phyloP scores from a whole-genome alignment of 2,113 vertebrate genomes.

The Chinchilla lanigera region DNA sequence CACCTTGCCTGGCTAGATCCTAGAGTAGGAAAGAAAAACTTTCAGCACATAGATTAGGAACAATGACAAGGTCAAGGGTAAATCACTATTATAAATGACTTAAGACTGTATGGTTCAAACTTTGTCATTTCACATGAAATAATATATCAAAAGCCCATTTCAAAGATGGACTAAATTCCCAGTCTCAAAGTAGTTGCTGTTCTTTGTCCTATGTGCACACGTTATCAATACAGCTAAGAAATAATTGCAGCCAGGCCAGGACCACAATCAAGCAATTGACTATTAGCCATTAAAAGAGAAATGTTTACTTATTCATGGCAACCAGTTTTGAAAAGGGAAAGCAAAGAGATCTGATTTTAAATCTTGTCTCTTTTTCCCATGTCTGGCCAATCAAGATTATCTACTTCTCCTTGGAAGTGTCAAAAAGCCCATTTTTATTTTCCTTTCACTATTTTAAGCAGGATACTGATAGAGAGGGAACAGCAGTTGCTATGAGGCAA shows the following conservation, averaged over 20 bases:
- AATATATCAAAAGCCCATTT: slow-evolving; percentile 53
- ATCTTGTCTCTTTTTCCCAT: slow-evolving; percentile 58
- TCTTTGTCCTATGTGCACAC: neutral
- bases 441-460: slow-evolving; percentile 64
- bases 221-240: slow-evolving; percentile 14
- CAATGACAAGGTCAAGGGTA: neutral
- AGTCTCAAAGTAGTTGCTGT: neutral
- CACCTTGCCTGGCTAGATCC: neutral
- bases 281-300: slow-evolving; percentile 62
- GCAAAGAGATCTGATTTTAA: slow-evolving; percentile 71
- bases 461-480: slow-evolving; percentile 51
- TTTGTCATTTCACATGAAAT: slow-evolving; percentile 51
- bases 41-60: neutral
- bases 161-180: slow-evolving; percentile 42
- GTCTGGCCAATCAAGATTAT: slow-evolving; percentile 52
- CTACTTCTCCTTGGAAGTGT: slow-evolving; percentile 50
- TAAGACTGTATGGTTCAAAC: neutral
- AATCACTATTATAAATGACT: slow-evolving; percentile 41
- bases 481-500: slow-evolving; percentile 77
- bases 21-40: neutral
- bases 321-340: slow-evolving; percentile 70
- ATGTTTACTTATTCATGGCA: slow-evolving; percentile 69
- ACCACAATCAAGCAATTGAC: slow-evolving; percentile 58
- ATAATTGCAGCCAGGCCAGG: neutral
- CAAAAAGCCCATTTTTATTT: slow-evolving; percentile 67